phyloP scores from a whole-genome alignment of 2,797 vertebrate genomes.

The Girardinus metallicus region DNA sequence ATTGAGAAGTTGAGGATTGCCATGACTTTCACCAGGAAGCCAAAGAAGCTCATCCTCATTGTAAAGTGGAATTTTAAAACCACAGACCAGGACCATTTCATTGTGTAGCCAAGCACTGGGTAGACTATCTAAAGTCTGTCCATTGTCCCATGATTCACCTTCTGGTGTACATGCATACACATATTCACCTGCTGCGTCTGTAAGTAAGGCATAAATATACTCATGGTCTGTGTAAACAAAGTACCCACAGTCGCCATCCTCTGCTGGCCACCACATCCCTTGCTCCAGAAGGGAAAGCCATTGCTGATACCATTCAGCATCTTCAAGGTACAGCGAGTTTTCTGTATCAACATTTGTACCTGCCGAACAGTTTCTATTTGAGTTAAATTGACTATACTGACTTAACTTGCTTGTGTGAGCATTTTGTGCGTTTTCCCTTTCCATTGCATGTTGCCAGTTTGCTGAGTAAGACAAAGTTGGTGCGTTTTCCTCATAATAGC shows the following conservation, averaged over 20 bases:
- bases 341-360: slow-evolving; percentile 77
- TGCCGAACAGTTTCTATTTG: slow-evolving; percentile 71
- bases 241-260: slow-evolving; percentile 93
- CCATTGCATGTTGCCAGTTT: slow-evolving; percentile 75
- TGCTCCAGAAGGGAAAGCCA: slow-evolving; percentile 92
- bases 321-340: slow-evolving; percentile 81
- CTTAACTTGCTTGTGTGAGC: slow-evolving; percentile 64
- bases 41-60: slow-evolving; percentile 90
- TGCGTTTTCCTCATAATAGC: slow-evolving; percentile 84
- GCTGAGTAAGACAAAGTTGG: slow-evolving; percentile 80
- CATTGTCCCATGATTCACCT: slow-evolving; percentile 77
- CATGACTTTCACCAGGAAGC: slow-evolving; percentile 84
- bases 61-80: slow-evolving; percentile 91
- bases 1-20: slow-evolving; percentile 81
- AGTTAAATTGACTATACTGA: slow-evolving; percentile 68
- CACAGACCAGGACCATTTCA: slow-evolving; percentile 87
- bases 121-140: slow-evolving; percentile 71
- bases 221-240: slow-evolving; percentile 94
- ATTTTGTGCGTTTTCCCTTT: slow-evolving; percentile 65
- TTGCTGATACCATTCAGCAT: slow-evolving; percentile 89
- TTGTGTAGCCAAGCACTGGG: slow-evolving; percentile 83
- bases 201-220: slow-evolving; percentile 93
- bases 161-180: slow-evolving; percentile 90
- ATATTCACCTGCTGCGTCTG: slow-evolving; percentile 91
- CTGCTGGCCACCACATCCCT: slow-evolving; percentile 95